Base-by-base conservation (phyloP, 2,113 vertebrate genomes). In the Prunella fulvescens region DNA sequence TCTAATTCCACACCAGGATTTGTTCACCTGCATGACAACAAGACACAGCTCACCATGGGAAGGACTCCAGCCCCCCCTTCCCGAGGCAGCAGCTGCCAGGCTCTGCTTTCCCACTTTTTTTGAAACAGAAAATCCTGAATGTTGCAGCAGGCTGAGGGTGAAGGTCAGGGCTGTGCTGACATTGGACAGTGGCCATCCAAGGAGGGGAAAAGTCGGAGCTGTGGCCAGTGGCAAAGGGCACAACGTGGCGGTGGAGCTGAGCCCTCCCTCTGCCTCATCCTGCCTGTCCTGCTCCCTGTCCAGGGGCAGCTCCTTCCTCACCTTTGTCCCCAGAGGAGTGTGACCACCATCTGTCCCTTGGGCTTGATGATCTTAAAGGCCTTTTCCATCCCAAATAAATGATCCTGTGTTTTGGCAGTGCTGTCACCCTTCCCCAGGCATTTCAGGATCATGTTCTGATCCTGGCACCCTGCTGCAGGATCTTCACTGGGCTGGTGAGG, bases 1-100 rank as follows among this genome's bases (percentile, higher is more conserved):
- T 35, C 40, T 45, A 58, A 37, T 73, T 39, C 33, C 77, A 17
- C 47, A 50, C 0, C 1, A 56, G 86, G 58, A 66, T 86, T 85
- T 72, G 66, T 69, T 92, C 88, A 82, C 93, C 88, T 92, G 69
- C 83, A 66, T 67, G 45, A 80, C 71, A 44, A 90, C 7, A 31
- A 42, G 48, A 71, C 48, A 83, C 79, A 62, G 87, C 48, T 71
- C 79, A 54, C 26, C 42, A 48, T 0, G 35, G 71, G 48, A 70
- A 56, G 56, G 56, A 19, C 47, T 57, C 69, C 69, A 33, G 67
- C 23, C 19, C 31, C 72, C 8, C 25, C 7, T 20, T 6, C 71
- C 48, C 9, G 14, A 28, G 7, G 19, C 71, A 31, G 84, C 79
- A 67, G 69, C 54, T 35, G 57, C 23, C 3, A 28, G 50, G 62